Base-by-base conservation (phyloP, 2,113 vertebrate genomes). In the Mixornis gularis region DNA sequence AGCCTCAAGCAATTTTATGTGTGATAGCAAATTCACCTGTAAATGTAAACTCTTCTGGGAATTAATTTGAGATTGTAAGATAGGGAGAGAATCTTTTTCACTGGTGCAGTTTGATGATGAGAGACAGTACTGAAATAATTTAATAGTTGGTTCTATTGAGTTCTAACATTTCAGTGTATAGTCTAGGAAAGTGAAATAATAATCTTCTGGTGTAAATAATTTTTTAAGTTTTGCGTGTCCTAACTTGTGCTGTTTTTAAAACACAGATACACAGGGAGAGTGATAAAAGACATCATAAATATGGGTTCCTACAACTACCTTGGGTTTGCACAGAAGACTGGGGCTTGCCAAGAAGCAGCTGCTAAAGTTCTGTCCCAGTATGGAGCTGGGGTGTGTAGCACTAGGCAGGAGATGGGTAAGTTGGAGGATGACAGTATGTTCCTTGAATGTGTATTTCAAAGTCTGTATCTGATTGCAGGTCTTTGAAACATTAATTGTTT, bases 291-390 rank as follows among this genome's bases (percentile, higher is more conserved):
- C 56, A 97, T 99, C 82, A 99, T 99, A 97, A 99, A 99, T 89
- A 99, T 99, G 99, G 99, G 99, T 66, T 99, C 99, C 7, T 99
- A 99, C 97, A 99, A 99, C 95, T 99, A 99, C 96, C 98, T 99
- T 68, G 99, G 99, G 94, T 99, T 99, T 95, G 99, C 99, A 41
- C 98, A 98, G 93, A 99, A 98, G 68, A 79, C 69, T 30, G 99
- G 99, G 12, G 30, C 97, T 38, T 99, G 98, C 94, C 98, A 98
- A 21, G 97, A 99, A 63, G 98, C 98, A 88, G 98, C 98, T 34
- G 48, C 98, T 17, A 86, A 97, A 73, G 92, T 97, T 91, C 97
- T 98, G 3, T 94, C 97, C 20, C 97, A 97, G 63, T 99, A 99
- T 20, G 99, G 99, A 36, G 98, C 92, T 38, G 99, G 99, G 22